Percentiles rank a stretch among this genome's conserved stretches.
These are phyloP conservation scores for Molossus molossus DNA, from an alignment of 2,797 vertebrate genomes.

Conservation along the genomic window DNA sequence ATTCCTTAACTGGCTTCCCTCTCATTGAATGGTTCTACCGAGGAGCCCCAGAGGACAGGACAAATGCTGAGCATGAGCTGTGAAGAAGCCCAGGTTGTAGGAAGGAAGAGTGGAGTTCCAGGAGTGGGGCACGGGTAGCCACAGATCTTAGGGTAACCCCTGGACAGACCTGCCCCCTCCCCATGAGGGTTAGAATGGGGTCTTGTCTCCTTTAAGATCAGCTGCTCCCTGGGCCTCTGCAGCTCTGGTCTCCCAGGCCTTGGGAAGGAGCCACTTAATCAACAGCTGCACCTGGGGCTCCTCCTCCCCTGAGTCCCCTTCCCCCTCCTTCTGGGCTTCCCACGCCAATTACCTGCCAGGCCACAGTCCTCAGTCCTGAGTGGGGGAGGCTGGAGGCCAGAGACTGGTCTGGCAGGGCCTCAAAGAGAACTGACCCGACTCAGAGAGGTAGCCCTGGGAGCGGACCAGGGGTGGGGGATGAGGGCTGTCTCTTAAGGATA, in stretches of 20 bases:
- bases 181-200: not conserved
- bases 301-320: not conserved
- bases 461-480: not conserved
- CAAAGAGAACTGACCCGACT: not conserved
- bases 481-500: not conserved
- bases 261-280: conserved; percentile 32
- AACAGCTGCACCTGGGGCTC: conserved; percentile 55
- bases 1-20: not conserved
- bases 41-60: not conserved
- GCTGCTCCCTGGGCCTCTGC: not conserved
- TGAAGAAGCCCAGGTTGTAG: not conserved
- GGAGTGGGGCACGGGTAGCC: not conserved
- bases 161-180: not conserved
- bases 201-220: conserved; percentile 66
- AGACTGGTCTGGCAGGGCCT: not conserved
- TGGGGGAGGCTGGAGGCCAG: not conserved
- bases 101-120: not conserved
- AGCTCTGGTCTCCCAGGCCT: not conserved
- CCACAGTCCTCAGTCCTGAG: not conserved
- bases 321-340: conserved; percentile 15
- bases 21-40: not conserved
- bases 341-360: conserved; percentile 59
- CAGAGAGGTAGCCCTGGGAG: not conserved
- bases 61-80: not conserved
- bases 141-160: not conserved